Conservation (phyloP, 2,113 vertebrate genomes). For the Phodopus roborovskii region DNA sequence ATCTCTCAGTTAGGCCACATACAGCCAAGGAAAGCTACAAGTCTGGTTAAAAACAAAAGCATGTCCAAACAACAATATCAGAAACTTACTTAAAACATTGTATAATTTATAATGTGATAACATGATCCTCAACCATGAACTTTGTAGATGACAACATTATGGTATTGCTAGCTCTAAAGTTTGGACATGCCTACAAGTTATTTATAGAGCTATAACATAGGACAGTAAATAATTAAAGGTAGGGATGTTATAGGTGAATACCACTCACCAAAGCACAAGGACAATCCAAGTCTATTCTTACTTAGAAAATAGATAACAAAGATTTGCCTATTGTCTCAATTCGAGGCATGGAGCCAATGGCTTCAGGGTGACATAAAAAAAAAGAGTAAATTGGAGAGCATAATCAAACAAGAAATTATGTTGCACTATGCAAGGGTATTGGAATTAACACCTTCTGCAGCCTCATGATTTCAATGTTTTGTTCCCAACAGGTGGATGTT, state of each 20-base stretch:
- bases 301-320: not conserved
- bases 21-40: no score
- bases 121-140: not conserved
- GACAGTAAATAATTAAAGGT: not conserved
- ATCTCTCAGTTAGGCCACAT: not conserved
- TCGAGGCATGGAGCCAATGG: not conserved
- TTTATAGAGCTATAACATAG: not conserved
- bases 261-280: not conserved
- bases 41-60: no score
- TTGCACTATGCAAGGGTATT: not conserved
- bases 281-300: not conserved
- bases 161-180: not conserved
- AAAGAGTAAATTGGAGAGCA: not conserved
- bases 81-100: not conserved
- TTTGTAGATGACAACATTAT: not conserved
- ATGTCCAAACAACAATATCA: not conserved
- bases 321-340: not conserved
- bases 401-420: not conserved
- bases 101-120: not conserved
- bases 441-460: not conserved
- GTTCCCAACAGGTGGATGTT: not conserved
- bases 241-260: not conserved
- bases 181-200: not conserved
- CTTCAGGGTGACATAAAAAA: not conserved
- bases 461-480: not conserved